Percentiles rank a stretch among this genome's conserved stretches.
Conservation (phyloP, 2,113 vertebrate species). For the Gambusia affinis region DNA sequence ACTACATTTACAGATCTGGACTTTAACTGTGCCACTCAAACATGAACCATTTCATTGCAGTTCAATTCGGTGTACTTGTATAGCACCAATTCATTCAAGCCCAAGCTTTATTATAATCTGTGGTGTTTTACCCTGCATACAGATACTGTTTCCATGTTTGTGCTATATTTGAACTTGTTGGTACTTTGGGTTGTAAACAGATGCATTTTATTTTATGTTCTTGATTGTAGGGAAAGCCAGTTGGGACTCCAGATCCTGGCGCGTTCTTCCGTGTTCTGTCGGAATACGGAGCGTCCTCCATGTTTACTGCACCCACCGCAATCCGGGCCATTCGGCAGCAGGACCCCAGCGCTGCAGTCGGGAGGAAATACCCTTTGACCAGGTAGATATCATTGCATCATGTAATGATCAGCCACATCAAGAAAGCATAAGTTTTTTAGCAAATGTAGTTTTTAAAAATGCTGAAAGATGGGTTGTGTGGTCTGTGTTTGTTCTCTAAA, state of each 20-base stretch:
- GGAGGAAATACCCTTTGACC: conserved; percentile 84
- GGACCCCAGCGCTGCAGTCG: conserved; percentile 85
- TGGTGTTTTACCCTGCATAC: not conserved
- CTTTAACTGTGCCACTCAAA: no score
- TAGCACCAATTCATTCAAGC: no score
- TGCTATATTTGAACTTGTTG: not conserved
- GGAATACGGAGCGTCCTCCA: conserved; percentile 86
- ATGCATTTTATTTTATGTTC: conserved; percentile 9
- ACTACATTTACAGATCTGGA: not conserved
- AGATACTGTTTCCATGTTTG: not conserved
- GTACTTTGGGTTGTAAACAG: not conserved
- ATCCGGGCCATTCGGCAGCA: conserved; percentile 96
- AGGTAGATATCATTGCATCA: conserved; percentile 77
- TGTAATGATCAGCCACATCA: not conserved
- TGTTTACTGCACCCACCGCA: conserved; percentile 95
- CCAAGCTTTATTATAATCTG: not conserved
- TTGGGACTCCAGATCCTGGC: conserved; percentile 93
- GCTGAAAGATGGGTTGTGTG: no score
- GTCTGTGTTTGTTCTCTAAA: no score
- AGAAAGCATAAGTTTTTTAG: no score
- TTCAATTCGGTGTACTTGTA: no score
- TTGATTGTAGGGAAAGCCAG: conserved; percentile 90
- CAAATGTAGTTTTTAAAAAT: no score
- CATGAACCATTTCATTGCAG: no score
- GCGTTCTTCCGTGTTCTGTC: conserved; percentile 94